A percentile compares a stretch with the other conserved stretches of the same genome.
phyloP scores from a whole-genome alignment of 2,113 vertebrate genomes.

The Marmota flaviventris region DNA sequence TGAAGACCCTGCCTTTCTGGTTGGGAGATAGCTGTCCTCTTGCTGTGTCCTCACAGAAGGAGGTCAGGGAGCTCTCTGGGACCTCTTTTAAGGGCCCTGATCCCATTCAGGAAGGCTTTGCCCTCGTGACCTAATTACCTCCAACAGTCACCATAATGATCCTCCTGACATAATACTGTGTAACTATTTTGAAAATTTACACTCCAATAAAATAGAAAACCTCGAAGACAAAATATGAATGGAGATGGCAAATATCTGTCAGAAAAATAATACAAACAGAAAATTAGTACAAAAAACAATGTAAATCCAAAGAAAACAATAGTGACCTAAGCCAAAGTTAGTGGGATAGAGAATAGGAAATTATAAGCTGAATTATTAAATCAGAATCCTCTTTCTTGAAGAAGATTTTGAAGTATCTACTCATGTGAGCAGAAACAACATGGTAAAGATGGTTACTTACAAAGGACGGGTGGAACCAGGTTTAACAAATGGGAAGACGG shows the following conservation, averaged over 20 bases:
- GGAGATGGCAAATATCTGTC: background rate
- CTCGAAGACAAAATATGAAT: too few relatives aligned
- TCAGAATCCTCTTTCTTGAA: background rate
- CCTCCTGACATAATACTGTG: too few relatives aligned
- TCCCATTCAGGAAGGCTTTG: background rate
- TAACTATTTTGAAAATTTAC: too few relatives aligned
- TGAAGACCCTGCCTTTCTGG: too few relatives aligned
- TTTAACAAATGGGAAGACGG: background rate
- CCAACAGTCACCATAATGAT: background rate
- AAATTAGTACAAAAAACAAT: background rate
- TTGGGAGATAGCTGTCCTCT: background rate
- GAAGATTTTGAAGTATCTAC: background rate
- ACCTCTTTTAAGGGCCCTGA: background rate
- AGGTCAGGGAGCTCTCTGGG: background rate
- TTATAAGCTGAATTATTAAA: background rate
- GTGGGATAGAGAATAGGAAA: background rate
- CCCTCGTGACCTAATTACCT: background rate
- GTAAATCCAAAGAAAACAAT: background rate
- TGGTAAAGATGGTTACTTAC: background rate
- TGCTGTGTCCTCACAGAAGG: background rate
- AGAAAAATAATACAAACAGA: background rate
- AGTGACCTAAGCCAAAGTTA: background rate
- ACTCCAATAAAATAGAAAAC: too few relatives aligned
- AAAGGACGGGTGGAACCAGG: background rate
- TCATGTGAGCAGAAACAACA: conserved; percentile 19